Percentiles rank a stretch among this genome's conserved stretches.
Evolutionary conservation across 1,140 invertebrate species (phyloP).

Genomic region (Macrobrachium rosenbergii): DNA sequence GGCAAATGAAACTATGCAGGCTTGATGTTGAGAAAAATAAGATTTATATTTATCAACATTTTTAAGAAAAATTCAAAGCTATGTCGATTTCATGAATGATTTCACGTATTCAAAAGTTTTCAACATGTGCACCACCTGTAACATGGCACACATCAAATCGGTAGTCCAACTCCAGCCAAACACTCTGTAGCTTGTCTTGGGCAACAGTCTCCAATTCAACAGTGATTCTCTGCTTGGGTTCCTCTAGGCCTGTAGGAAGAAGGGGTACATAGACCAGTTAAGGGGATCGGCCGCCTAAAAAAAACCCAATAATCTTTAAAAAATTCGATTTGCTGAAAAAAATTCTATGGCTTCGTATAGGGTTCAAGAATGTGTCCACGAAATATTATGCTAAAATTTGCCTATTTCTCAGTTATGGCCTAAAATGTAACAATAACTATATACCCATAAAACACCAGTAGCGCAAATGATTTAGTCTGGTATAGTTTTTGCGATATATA

Average conservation of each 20-base stretch:
- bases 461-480: no score
- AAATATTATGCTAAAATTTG: no score
- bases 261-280: neutral
- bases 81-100: constrained; percentile 21
- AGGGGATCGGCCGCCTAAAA: no score
- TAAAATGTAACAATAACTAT: no score
- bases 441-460: no score
- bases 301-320: no score
- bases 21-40: constrained; percentile 3
- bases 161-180: constrained; percentile 7
- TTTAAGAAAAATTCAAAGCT: neutral
- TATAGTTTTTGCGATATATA: no score
- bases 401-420: no score
- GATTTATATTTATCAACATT: neutral
- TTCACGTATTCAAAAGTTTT: neutral
- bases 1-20: neutral
- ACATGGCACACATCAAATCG: constrained; percentile 6
- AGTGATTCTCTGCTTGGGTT: constrained; percentile 24
- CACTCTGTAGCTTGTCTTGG: constrained; percentile 5
- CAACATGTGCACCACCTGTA: neutral
- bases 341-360: no score
- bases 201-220: neutral
- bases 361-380: no score
- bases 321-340: no score
- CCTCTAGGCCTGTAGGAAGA: neutral